Base-by-base conservation (phyloP, 2,797 vertebrate genomes). In the Lindbergichthys nudifrons region DNA sequence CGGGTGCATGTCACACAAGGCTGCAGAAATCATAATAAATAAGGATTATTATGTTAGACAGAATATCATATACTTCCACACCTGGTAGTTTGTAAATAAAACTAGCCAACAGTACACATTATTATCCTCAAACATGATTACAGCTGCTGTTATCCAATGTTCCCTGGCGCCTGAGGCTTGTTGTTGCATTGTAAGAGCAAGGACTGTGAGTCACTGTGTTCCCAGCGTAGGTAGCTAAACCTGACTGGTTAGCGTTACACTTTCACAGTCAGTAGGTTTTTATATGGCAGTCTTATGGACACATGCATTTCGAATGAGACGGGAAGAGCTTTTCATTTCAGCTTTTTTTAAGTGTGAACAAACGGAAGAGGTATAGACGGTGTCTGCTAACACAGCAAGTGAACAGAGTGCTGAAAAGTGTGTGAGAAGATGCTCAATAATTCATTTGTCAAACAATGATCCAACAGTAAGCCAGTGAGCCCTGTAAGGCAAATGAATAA, bases 1-100 rank as follows among this genome's bases (percentile, higher is more conserved):
- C 16, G 97, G 97, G 65, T 98, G 97, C 97, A 98, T 98, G 88
- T 98, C 97, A 79, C 97, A 97, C 83, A 98, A 89, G 19, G 97
- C 96, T 98, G 83, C 39, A 82, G 53, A 84, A 77, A 87, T n/a
- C 73, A 36, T 36, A 1, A 36, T 36, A 9, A 36, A 36, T 36
- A 36, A 36, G 32, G 32, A 36, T 36, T 9, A 36, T 2, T 36
- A 75, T 67, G 39, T 67, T 42, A 70, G 23, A 80, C 39, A 68
- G 13, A 77, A 36, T 54, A 53, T 77, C 15, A 75, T 57, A 19
- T 66, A 62, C 47, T 67, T 39, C 61, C 47, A 60, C 63, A 76
- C 45, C 75, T 70, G 48, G 70, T 56, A 50, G 75, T 76, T 83
- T 81, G 67, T 65, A 72, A 88, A 87, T 79, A 83, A 83, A 61